Conservation (phyloP, 2,888 invertebrate species). For the Thera britannica region DNA sequence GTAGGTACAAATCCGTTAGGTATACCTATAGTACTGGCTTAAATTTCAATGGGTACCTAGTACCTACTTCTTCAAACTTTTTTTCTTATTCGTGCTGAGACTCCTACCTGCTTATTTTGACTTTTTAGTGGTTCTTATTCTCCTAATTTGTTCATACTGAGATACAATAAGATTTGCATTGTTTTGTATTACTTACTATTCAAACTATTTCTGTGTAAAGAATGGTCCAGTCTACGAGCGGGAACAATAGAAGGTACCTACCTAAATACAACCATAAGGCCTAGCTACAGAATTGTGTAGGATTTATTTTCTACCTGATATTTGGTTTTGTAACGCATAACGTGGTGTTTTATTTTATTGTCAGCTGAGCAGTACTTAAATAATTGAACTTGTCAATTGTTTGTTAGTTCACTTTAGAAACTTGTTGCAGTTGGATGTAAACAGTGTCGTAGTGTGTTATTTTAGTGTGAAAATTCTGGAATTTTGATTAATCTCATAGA, state of each 20-base stretch:
- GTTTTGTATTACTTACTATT: slow-evolving; percentile 24
- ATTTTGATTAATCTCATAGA: background rate
- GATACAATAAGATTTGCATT: slow-evolving; percentile 31
- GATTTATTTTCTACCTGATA: slow-evolving; percentile 50
- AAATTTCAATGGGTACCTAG: no score
- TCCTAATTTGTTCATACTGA: slow-evolving; percentile 36
- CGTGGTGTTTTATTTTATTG: slow-evolving; percentile 52
- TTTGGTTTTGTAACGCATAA: slow-evolving; percentile 33
- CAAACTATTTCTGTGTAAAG: slow-evolving; percentile 24
- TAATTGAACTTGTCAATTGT: slow-evolving; percentile 33
- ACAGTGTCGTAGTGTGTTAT: slow-evolving; percentile 11
- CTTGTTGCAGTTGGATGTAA: slow-evolving; percentile 33
- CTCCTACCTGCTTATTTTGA: background rate
- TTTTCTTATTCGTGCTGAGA: no score
- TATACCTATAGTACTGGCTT: no score
- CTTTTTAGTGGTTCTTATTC: slow-evolving; percentile 13
- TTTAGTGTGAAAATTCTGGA: slow-evolving; percentile 5
- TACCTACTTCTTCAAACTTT: no score
- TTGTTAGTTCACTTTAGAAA: slow-evolving; percentile 39
- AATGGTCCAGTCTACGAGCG: slow-evolving; percentile 14
- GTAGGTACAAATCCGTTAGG: no score
- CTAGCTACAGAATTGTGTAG: slow-evolving; percentile 36
- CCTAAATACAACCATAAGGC: slow-evolving; percentile 16
- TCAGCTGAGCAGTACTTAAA: slow-evolving; percentile 40
- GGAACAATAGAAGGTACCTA: slow-evolving; percentile 26